A percentile compares a stretch with the other conserved stretches of the same genome.
Evolutionary conservation across 2,888 invertebrate genomes (phyloP).

Genomic region (Corbicula japonica): DNA sequence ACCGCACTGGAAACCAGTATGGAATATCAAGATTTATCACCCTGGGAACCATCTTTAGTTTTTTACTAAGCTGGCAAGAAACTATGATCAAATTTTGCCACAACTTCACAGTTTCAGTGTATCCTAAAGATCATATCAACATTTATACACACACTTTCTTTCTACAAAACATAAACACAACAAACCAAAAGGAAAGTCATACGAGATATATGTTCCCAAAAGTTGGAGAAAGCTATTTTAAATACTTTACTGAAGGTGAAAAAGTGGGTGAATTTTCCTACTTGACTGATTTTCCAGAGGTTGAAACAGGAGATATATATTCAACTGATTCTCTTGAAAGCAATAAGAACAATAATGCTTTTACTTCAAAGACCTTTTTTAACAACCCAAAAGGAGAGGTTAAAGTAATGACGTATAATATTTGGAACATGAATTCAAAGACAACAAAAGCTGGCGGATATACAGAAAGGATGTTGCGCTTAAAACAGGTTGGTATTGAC

Average conservation of each 20-base stretch:
- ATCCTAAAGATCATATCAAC: slow-evolving; percentile 52
- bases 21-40: slow-evolving; percentile 66
- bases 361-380: too few relatives aligned
- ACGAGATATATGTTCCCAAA: slow-evolving; percentile 24
- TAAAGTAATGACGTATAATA: slow-evolving; percentile 72
- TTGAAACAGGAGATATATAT: background rate
- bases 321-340: too few relatives aligned
- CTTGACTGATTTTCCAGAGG: background rate
- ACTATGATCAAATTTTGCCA: slow-evolving; percentile 52
- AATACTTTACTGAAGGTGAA: slow-evolving; percentile 20
- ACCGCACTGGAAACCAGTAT: slow-evolving; percentile 39
- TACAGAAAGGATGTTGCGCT: slow-evolving; percentile 59
- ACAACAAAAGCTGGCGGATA: slow-evolving; percentile 58
- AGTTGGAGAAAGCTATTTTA: slow-evolving; percentile 26
- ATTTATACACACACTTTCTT: slow-evolving; percentile 68
- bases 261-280: slow-evolving; percentile 11
- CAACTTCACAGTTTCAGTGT: slow-evolving; percentile 66
- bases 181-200: background rate
- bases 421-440: slow-evolving; percentile 74
- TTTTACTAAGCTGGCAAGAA: slow-evolving; percentile 53
- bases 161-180: slow-evolving; percentile 33
- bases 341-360: too few relatives aligned
- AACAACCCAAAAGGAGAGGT: too few relatives aligned
- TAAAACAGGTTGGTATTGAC: slow-evolving; percentile 66
- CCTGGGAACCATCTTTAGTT: slow-evolving; percentile 64